Percentiles rank a stretch among this genome's conserved stretches.
Conservation (phyloP, 2,797 vertebrate species). For the Acanthurus tractus region DNA sequence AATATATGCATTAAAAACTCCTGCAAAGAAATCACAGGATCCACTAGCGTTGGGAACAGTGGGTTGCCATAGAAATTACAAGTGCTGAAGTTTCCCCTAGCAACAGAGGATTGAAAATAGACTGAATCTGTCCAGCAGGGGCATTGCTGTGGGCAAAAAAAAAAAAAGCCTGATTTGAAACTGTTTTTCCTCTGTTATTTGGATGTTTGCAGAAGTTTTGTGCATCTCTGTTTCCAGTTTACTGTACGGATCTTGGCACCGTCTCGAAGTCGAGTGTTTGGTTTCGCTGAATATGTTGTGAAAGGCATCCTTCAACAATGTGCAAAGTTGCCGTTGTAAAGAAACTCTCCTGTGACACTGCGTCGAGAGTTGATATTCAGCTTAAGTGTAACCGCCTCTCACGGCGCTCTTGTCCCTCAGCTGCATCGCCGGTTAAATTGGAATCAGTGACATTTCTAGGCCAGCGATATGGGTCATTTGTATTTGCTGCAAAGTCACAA, state of each 20-base stretch:
- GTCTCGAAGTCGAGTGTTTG: neutral
- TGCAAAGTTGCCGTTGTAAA: conserved; percentile 22
- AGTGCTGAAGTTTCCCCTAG: conserved; percentile 76
- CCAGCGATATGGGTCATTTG: conserved; percentile 74
- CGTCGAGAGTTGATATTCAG: conserved; percentile 32
- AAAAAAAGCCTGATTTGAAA: conserved; percentile 13
- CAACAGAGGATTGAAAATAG: conserved; percentile 78
- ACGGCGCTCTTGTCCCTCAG: conserved; percentile 59
- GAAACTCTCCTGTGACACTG: conserved; percentile 31
- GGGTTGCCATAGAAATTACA: conserved; percentile 80
- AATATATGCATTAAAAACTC: conserved; percentile 77
- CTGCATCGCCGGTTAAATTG: conserved; percentile 73
- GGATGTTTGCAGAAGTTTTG: conserved; percentile 11
- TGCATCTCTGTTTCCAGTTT: neutral
- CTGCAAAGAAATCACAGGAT: conserved; percentile 67
- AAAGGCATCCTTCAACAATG: neutral
- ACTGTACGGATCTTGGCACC: neutral
- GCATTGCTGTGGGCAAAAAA: conserved; percentile 52
- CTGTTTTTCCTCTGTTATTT: neutral
- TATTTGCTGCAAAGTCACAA: conserved; percentile 70
- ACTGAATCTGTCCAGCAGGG: conserved; percentile 63
- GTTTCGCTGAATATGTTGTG: neutral
- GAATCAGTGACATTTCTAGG: conserved; percentile 82
- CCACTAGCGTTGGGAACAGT: conserved; percentile 61
- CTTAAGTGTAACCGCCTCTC: conserved; percentile 52